These are phyloP conservation scores for Samia ricini DNA, from an alignment of 1,140 invertebrate species.

Conservation along the genomic window DNA sequence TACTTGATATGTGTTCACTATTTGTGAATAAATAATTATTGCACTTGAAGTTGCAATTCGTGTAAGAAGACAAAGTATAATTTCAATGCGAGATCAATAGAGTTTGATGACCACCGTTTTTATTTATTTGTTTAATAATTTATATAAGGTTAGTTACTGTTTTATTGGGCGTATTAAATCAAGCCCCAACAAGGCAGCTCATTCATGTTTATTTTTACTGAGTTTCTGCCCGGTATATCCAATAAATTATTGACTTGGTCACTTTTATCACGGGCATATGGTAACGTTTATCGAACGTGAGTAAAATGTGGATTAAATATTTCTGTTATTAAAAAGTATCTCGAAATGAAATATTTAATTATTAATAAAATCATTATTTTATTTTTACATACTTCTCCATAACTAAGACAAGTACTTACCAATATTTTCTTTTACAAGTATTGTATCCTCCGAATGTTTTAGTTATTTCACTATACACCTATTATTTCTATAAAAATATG, in stretches of 20 bases:
- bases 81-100: slow-evolving; percentile 56
- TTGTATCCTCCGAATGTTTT: too few species aligned
- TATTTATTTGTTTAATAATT: slow-evolving; percentile 78
- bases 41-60: background rate
- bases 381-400: too few species aligned
- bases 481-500: too few species aligned
- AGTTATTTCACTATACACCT: too few species aligned
- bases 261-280: slow-evolving; percentile 70
- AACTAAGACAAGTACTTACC: too few species aligned
- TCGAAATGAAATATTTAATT: too few species aligned
- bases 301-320: slow-evolving; percentile 43
- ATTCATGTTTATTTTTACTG: slow-evolving; percentile 77
- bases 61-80: slow-evolving; percentile 35
- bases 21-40: background rate
- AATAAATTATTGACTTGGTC: slow-evolving; percentile 75
- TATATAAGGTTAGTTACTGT: slow-evolving; percentile 77
- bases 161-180: slow-evolving; percentile 76
- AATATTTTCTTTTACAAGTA: too few species aligned
- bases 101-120: slow-evolving; percentile 68
- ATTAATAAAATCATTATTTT: too few species aligned
- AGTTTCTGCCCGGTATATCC: slow-evolving; percentile 71
- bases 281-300: slow-evolving; percentile 64
- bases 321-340: too few species aligned
- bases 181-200: slow-evolving; percentile 75
- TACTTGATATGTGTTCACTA: too few species aligned